These are phyloP conservation scores for Isaurus tuberculatus DNA, from an alignment of 92 coral and sea anemone genomes.

Conservation along the genomic window DNA sequence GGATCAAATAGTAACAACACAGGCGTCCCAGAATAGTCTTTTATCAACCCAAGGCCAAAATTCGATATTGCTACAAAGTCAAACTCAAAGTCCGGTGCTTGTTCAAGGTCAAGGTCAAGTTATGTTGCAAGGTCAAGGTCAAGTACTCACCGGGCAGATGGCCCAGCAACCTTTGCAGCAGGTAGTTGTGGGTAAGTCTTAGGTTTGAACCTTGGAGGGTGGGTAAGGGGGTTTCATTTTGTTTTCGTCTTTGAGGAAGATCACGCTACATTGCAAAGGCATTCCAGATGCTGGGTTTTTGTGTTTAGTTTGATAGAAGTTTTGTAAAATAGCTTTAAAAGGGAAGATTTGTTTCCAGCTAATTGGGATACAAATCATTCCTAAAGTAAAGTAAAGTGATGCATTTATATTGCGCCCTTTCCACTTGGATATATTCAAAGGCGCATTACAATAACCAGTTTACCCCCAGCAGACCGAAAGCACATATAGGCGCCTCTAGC, in stretches of 20 bases:
- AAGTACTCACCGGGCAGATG: constrained; percentile 34
- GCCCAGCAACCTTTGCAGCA: constrained; percentile 40
- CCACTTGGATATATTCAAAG: too few relatives aligned
- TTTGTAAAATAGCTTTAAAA: too few relatives aligned
- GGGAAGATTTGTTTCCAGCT: too few relatives aligned
- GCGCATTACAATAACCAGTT: too few relatives aligned
- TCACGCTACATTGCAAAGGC: too few relatives aligned
- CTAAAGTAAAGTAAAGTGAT: too few relatives aligned
- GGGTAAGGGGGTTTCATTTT: not conserved
- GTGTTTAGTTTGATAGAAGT: too few relatives aligned
- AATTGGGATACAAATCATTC: too few relatives aligned
- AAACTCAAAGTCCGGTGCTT: not conserved
- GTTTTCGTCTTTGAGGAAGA: not conserved
- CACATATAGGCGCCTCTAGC: too few relatives aligned
- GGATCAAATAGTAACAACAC: constrained; percentile 32
- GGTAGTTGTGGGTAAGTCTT: constrained; percentile 38
- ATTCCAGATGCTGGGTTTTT: too few relatives aligned
- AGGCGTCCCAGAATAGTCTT: constrained; percentile 28
- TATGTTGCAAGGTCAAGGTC: constrained; percentile 36
- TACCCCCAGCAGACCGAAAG: too few relatives aligned
- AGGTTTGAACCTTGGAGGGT: constrained; percentile 1
- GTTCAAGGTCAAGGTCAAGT: constrained; percentile 44
- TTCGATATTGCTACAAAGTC: constrained; percentile 20
- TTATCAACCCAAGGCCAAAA: constrained; percentile 32
- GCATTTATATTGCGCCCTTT: too few relatives aligned